phyloP scores from a whole-genome alignment of 2,797 vertebrate genomes.

The Gymnoscopelus microlampas region DNA sequence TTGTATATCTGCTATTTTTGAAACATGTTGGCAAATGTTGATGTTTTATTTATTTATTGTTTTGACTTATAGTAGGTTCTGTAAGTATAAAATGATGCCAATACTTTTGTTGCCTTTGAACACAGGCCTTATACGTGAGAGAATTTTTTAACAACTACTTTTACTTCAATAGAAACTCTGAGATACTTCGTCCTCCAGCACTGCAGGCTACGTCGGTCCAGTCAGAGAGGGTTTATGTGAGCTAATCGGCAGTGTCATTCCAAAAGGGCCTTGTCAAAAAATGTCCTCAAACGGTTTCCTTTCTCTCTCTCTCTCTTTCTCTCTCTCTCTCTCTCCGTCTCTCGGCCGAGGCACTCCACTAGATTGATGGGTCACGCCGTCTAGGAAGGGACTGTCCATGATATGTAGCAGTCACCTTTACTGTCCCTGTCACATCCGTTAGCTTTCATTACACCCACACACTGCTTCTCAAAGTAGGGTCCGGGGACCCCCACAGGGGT shows the following conservation, averaged over 20 bases:
- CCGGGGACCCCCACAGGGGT: too few species aligned
- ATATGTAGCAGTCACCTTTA: slow-evolving; percentile 22
- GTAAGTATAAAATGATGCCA: too few species aligned
- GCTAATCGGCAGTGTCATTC: slow-evolving; percentile 46
- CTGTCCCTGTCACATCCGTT: slow-evolving; percentile 14
- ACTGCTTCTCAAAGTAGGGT: too few species aligned
- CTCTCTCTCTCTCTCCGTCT: slow-evolving; percentile 7
- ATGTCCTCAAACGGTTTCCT: slow-evolving; percentile 39
- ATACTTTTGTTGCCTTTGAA: too few species aligned
- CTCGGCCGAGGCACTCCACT: slow-evolving; percentile 7
- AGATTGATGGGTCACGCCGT: slow-evolving; percentile 35
- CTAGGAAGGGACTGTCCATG: slow-evolving; percentile 10
- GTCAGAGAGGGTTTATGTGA: slow-evolving; percentile 46
- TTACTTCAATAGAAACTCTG: too few species aligned
- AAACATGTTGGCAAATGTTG: too few species aligned
- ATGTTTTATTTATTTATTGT: too few species aligned
- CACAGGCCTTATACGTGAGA: too few species aligned
- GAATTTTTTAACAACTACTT: too few species aligned
- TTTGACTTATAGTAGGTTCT: too few species aligned
- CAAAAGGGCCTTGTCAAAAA: slow-evolving; percentile 40
- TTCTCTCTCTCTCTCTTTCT: slow-evolving; percentile 13
- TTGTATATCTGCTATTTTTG: too few species aligned
- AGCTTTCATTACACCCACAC: slow-evolving; percentile 22
- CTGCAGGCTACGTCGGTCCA: slow-evolving; percentile 54
- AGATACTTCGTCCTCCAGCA: too few species aligned